Conservation (phyloP, 2,113 vertebrate species). For the Pygoscelis antarcticus region DNA sequence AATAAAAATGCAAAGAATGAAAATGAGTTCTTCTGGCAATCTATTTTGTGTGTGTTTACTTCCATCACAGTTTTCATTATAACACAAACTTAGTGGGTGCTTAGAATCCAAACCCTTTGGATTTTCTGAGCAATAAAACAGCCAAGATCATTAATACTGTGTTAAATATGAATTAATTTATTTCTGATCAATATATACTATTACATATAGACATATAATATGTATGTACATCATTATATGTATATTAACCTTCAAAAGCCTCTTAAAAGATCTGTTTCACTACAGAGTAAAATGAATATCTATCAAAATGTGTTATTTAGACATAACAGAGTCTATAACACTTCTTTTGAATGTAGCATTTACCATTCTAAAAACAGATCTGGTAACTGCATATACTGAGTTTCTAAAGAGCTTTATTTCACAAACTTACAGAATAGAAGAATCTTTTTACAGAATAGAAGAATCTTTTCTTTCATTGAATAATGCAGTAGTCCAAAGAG, state of each 20-base stretch:
- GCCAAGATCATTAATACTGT: background rate
- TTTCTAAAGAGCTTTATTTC: background rate
- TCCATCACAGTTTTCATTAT: background rate
- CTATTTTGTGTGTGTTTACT: background rate
- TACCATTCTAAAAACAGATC: background rate
- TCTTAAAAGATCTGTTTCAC: background rate
- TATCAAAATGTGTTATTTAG: background rate
- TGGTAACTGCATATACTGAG: background rate
- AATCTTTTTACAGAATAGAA: background rate
- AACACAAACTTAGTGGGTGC: background rate
- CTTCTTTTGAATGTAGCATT: background rate
- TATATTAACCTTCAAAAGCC: background rate
- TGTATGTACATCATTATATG: accelerated
- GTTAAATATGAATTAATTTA: background rate
- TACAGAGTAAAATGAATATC: background rate
- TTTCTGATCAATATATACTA: background rate
- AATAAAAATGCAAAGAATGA: background rate
- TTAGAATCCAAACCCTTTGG: background rate
- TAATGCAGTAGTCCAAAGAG: background rate
- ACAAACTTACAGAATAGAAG: background rate
- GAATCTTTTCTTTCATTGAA: background rate
- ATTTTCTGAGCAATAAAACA: background rate
- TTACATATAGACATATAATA: background rate
- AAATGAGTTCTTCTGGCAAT: background rate
- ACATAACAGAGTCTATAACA: background rate